Evolutionary conservation across 2,797 vertebrate genomes (phyloP), one percentile per base, ranked within the genome.

Genomic region (Danio kyathit): DNA sequence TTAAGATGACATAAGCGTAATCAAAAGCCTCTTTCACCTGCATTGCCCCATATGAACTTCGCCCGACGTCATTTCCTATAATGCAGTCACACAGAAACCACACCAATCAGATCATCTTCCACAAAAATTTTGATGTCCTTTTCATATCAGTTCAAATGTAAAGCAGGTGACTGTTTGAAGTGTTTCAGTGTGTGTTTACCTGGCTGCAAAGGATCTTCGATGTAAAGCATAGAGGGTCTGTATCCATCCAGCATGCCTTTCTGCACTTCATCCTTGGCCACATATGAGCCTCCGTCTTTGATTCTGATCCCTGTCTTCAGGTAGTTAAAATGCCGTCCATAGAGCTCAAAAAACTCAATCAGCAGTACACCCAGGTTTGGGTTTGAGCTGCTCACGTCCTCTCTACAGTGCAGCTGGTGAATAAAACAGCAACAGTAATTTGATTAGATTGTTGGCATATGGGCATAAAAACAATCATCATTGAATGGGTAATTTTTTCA

Each of bases 21-120:
- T 99, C 97, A 85, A 99, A 99, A 6, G 97, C 98, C 88, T 99
- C 97, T 88, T 98, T 99, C 91, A 99, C 97, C 91, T 98, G 97
- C 97, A 99, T 98, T 92, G 97, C 97, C 83, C 97, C 98, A 6
- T 99, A 99, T 0, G 97, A 99, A 89, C 97, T 99, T 80, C 98
- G 93, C 64, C 98, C 97, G 38, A 99, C 98, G 81, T 99, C 98
- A 49, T 98, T 99, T 82, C 96, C 97, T 99, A 51, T 40, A 54
- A 38, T 40, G 48, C 17, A 64, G 8, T 29, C 19, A 52, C 38
- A 72, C 56, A 81, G 0, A 51, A 48, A 71, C 21, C 4, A 38
- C 6, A 49, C 2, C 0, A 71, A 56, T 17, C 51, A 64, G 46
- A 63, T 49, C 10, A 63, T 38, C 9, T 48, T 59, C 13, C 13